Base-by-base conservation (phyloP, 2,888 invertebrate genomes). In the Pantelozetes paolii region DNA sequence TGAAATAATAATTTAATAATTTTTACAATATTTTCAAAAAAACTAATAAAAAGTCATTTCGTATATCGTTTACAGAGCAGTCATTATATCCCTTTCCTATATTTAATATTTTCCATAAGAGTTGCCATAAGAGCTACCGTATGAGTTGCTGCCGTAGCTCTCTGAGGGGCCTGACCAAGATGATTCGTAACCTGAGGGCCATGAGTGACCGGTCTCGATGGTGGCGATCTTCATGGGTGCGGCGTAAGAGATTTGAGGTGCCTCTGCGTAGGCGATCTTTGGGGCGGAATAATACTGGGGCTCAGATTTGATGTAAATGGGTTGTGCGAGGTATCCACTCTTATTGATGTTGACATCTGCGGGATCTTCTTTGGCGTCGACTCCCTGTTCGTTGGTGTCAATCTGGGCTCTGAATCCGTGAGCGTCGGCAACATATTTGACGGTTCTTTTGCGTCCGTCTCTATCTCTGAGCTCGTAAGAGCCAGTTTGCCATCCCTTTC, bases 391-490 rank as follows among this genome's bases (percentile, higher is more conserved):
- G 26, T 77, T 77, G 45, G 76, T 77, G 32, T 73, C 13, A 32
- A 77, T 67, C n/a, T 72, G 67, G 11, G 77, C 77, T 42, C 77
- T 71, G 67, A 74, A 77, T 6, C 77, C 77, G 23, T 72, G 73
- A 42, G 71, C 69, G 64, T 77, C 77, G 13, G 77, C 77, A 30
- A 77, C 74, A 30, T 77, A 77, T 45, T 77, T 76, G 59, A 77
- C 77, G n/a, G 75, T 67, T 48, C 77, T 48, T 30, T 75, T 40
- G 1, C 77, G 69, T 5, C 77, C 77, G 62, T 77, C 77, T n/a
- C 45, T 57, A 15, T 76, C 72, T 6, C 77, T 54, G 9, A 77
- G 72, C 5, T 76, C 76, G 59, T 77, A 77, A 2, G 76, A 76
- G 6, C 77, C 77, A n/a, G 76, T 32, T 45, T 76, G 75, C 36